These are phyloP conservation scores for Capreolus pygargus DNA, from an alignment of 2,113 vertebrate genomes.

Conservation along the genomic window DNA sequence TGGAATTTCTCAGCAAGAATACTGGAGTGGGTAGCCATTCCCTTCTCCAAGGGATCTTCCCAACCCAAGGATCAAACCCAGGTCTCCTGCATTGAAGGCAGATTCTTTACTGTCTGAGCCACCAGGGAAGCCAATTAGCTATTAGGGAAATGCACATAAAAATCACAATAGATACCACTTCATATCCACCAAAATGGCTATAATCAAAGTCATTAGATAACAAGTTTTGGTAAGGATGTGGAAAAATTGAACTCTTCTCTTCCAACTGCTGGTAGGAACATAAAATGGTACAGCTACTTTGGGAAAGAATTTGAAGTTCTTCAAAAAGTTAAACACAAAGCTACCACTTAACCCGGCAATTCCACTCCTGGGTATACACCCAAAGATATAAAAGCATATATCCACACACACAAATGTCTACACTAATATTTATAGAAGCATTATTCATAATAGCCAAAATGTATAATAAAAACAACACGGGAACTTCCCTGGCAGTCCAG, in stretches of 20 bases:
- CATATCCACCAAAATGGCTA: neutral
- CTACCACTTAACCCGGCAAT: neutral
- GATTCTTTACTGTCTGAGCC: neutral
- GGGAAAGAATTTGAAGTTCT: neutral
- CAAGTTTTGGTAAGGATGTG: neutral
- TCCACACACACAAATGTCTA: neutral
- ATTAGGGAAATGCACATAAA: neutral
- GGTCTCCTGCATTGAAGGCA: neutral
- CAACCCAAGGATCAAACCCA: neutral
- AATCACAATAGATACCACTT: neutral
- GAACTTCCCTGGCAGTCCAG: neutral
- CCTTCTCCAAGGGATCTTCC: neutral
- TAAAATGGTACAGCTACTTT: neutral
- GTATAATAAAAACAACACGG: neutral
- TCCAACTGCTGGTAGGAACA: neutral
- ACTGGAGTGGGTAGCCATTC: neutral
- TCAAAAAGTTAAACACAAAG: neutral
- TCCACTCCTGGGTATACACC: neutral
- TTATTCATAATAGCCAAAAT: neutral
- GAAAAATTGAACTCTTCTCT: neutral
- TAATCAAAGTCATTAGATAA: neutral
- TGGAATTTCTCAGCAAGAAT: neutral
- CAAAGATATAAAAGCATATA: neutral
- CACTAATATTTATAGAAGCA: neutral
- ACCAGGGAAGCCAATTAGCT: neutral